These are phyloP conservation scores for Polypedilum pembai DNA, from an alignment of 1,140 invertebrate genomes.

Conservation along the genomic window DNA sequence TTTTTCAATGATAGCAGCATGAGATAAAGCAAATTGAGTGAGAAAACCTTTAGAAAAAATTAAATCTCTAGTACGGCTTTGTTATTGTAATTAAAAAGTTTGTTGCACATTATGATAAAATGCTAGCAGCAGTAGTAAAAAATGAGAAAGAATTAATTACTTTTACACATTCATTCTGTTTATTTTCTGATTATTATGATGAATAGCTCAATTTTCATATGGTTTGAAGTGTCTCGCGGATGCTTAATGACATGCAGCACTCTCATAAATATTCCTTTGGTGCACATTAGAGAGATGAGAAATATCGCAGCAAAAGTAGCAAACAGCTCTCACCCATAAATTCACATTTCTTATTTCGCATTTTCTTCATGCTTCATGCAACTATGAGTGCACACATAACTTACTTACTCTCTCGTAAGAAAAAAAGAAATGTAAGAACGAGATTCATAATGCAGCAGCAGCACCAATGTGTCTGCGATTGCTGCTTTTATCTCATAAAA, in stretches of 20 bases:
- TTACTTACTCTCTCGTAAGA: neutral
- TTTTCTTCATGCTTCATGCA: slow-evolving; percentile 12
- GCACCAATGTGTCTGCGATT: neutral
- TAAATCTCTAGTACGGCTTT: no score
- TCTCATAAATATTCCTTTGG: neutral
- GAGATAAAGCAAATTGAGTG: no score
- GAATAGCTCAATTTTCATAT: neutral
- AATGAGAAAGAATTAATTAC: neutral
- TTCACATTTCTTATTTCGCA: slow-evolving; percentile 3
- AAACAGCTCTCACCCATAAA: neutral
- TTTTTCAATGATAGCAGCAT: no score
- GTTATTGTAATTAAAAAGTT: no score
- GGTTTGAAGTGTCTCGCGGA: neutral
- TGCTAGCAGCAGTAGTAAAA: neutral
- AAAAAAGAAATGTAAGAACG: neutral
- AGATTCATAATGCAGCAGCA: neutral
- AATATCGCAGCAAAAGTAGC: neutral
- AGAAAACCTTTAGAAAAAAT: no score
- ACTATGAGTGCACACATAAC: slow-evolving; percentile 1
- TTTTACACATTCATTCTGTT: slow-evolving; percentile 4
- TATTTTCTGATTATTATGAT: slow-evolving; percentile 13
- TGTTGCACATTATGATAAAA: no score
- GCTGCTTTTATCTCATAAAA: slow-evolving; percentile 1
- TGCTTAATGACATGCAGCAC: neutral
- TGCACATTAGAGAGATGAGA: slow-evolving; percentile 1